Evolutionary conservation across 2,888 invertebrate species (phyloP).

Genomic region (Rhimphoctona megacephalus): DNA sequence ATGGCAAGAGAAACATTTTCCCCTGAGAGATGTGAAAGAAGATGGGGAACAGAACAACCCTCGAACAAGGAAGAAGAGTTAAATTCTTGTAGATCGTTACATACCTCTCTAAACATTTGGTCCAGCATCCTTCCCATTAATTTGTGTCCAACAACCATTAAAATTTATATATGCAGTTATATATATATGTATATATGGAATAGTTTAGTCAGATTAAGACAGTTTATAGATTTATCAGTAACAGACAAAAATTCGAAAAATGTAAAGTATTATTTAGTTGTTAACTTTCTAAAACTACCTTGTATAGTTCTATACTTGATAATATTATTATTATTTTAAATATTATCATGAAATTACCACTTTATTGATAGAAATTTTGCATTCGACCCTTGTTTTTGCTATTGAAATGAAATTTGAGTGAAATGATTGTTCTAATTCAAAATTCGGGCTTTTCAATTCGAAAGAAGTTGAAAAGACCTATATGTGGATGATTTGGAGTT

Average conservation of each 20-base stretch:
- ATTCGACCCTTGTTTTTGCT: neutral
- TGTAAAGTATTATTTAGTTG: neutral
- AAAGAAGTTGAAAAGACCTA: neutral
- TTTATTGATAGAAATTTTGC: neutral
- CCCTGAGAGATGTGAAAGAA: constrained; percentile 48
- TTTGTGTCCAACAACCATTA: constrained; percentile 34
- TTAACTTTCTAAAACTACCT: neutral
- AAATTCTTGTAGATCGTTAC: constrained; percentile 49
- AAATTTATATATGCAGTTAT: neutral
- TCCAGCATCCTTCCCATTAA: constrained; percentile 11
- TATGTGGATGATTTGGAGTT: neutral
- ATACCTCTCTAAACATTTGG: constrained; percentile 40
- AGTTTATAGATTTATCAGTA: neutral
- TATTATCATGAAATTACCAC: neutral
- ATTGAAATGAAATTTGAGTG: neutral
- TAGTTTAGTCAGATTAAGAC: neutral
- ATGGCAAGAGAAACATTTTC: constrained; percentile 18
- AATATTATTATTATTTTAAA: too few relatives aligned
- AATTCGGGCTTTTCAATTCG: neutral
- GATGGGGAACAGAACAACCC: neutral
- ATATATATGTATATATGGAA: neutral
- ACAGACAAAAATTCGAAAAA: neutral
- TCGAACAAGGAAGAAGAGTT: constrained; percentile 31
- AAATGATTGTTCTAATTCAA: neutral
- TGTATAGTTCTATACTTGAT: too few relatives aligned